Evolutionary conservation across 1,140 invertebrate species (phyloP).

Genomic region (Leptonema lineaticorne): DNA sequence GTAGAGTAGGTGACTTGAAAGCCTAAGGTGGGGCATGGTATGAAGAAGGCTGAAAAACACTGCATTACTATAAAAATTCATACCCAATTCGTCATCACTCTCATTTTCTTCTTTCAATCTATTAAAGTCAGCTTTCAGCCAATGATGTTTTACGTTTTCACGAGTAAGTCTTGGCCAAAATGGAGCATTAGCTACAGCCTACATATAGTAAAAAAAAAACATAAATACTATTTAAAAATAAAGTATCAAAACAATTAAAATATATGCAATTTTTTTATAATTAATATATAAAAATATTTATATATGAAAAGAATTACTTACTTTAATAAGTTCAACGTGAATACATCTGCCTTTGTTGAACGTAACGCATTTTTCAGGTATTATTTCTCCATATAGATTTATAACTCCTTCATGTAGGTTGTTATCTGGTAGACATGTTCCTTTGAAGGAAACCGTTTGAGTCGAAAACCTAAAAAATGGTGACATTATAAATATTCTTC

Average conservation of each 20-base stretch:
- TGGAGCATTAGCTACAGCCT: neutral
- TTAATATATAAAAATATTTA: neutral
- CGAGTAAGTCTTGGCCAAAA: slow-evolving; percentile 26
- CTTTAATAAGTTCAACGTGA: neutral
- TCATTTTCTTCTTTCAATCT: slow-evolving; percentile 10
- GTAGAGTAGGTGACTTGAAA: too few species aligned
- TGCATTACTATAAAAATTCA: neutral
- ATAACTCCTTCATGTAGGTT: neutral
- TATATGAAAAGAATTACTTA: neutral
- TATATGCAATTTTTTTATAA: neutral
- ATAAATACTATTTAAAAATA: neutral
- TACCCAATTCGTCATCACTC: slow-evolving; percentile 11
- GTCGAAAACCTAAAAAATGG: neutral
- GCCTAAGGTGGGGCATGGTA: too few species aligned
- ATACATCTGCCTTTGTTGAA: slow-evolving; percentile 12
- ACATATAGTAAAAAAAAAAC: neutral
- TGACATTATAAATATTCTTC: neutral
- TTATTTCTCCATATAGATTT: slow-evolving; percentile 11
- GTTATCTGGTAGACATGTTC: slow-evolving; percentile 14
- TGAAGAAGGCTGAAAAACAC: neutral
- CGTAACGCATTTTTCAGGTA: slow-evolving; percentile 3
- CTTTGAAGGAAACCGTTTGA: neutral
- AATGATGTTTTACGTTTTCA: slow-evolving; percentile 25
- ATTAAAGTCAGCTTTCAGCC: slow-evolving; percentile 13
- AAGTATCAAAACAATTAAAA: neutral